These are phyloP conservation scores for Rhabdomys dilectus DNA, from an alignment of 2,113 vertebrate species.

Conservation along the genomic window DNA sequence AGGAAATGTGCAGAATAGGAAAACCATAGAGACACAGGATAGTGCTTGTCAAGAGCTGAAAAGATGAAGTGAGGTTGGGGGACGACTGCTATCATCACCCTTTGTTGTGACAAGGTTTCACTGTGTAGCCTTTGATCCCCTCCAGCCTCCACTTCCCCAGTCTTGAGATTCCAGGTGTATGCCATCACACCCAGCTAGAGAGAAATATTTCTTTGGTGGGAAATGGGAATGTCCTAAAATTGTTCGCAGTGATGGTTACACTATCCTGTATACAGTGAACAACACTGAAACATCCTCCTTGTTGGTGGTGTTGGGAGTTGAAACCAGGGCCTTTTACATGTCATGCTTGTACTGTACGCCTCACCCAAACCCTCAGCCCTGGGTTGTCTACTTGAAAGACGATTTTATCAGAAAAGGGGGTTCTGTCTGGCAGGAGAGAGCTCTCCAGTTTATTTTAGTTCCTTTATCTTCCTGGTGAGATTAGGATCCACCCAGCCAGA, in stretches of 20 bases:
- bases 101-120: background rate
- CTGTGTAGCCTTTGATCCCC: background rate
- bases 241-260: background rate
- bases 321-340: background rate
- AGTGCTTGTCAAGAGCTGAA: background rate
- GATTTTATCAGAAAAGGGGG: background rate
- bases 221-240: background rate
- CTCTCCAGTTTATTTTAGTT: constrained; percentile 9
- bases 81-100: accelerated
- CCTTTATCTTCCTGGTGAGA: constrained; percentile 25
- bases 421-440: background rate
- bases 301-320: background rate
- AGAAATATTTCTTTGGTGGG: background rate
- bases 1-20: background rate
- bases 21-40: too few relatives aligned
- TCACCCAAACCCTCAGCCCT: background rate
- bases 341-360: background rate
- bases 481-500: constrained; percentile 3
- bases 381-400: background rate
- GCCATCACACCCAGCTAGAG: background rate
- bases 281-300: background rate
- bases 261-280: too few relatives aligned
- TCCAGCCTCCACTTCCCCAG: background rate
- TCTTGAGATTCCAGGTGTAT: background rate
- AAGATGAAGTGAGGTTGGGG: background rate